Percentiles rank a stretch among this genome's conserved stretches.
phyloP scores from a whole-genome alignment of 2,113 vertebrate species.

The Agapornis roseicollis region DNA sequence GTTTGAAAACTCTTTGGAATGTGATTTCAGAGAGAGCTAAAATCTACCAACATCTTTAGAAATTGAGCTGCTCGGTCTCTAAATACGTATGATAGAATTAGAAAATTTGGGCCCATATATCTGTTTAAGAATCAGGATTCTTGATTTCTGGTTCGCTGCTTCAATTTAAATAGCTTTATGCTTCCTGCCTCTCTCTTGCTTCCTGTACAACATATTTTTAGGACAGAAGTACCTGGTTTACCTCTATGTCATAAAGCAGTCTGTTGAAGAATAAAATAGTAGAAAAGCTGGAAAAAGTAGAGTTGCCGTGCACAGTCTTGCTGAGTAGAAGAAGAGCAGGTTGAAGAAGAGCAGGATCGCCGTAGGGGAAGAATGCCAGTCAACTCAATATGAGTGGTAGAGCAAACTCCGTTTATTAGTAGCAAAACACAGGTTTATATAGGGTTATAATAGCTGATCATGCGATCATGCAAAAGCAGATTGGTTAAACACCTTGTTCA shows the following conservation, averaged over 20 bases:
- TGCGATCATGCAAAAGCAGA: too few species aligned
- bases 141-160: not conserved
- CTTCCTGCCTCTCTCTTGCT: not conserved
- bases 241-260: not conserved
- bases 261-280: too few species aligned
- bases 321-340: too few species aligned
- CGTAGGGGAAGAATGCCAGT: too few species aligned
- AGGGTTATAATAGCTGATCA: too few species aligned
- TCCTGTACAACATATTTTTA: not conserved
- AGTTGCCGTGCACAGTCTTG: too few species aligned
- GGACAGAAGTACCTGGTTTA: not conserved
- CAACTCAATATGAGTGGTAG: too few species aligned
- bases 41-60: not conserved
- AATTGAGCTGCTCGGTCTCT: not conserved
- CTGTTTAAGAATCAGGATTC: not conserved
- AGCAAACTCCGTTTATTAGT: too few species aligned
- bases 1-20: not conserved
- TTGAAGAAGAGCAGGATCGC: too few species aligned
- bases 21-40: not conserved
- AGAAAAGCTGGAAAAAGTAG: too few species aligned
- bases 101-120: not conserved
- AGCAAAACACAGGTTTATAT: too few species aligned
- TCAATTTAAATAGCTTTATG: not conserved
- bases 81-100: not conserved
- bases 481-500: too few species aligned